A percentile compares a stretch with the other conserved stretches of the same genome.
Evolutionary conservation across 2,888 invertebrate species (phyloP).

Genomic region (Biston betularia): DNA sequence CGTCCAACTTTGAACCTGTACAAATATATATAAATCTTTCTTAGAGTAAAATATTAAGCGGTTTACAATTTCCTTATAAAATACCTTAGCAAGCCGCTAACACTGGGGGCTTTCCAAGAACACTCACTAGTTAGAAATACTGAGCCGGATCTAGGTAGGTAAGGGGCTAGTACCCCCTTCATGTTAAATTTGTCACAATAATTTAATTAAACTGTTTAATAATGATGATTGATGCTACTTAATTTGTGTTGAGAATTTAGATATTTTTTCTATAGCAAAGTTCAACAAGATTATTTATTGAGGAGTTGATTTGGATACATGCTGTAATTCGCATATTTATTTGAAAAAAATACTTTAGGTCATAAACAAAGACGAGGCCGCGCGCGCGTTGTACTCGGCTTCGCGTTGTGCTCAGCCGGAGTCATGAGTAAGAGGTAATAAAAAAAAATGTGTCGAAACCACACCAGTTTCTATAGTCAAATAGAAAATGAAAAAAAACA

Average conservation of each 20-base stretch:
- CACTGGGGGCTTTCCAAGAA: conserved; percentile 57
- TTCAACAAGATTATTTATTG: too few species aligned
- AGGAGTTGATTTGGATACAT: too few species aligned
- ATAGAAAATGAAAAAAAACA: too few species aligned
- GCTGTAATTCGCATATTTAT: too few species aligned
- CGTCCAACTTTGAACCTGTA: background rate
- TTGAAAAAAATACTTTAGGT: too few species aligned
- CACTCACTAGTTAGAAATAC: conserved; percentile 18
- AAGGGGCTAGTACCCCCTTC: background rate
- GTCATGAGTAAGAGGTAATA: too few species aligned
- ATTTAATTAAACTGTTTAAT: background rate
- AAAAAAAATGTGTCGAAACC: too few species aligned
- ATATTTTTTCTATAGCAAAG: too few species aligned
- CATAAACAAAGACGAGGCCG: too few species aligned
- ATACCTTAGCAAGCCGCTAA: conserved; percentile 23
- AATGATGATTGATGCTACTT: background rate
- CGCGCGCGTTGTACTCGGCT: too few species aligned
- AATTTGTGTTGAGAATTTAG: background rate
- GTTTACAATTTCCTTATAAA: conserved; percentile 33
- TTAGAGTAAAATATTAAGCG: conserved; percentile 1
- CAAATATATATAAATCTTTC: conserved; percentile 5
- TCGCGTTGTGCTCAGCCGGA: too few species aligned
- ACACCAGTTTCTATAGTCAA: too few species aligned
- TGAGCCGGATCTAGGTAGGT: conserved; percentile 11
- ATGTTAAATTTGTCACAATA: background rate